These are phyloP conservation scores for Xyrauchen texanus DNA, from an alignment of 2,113 vertebrate species.

Conservation along the genomic window DNA sequence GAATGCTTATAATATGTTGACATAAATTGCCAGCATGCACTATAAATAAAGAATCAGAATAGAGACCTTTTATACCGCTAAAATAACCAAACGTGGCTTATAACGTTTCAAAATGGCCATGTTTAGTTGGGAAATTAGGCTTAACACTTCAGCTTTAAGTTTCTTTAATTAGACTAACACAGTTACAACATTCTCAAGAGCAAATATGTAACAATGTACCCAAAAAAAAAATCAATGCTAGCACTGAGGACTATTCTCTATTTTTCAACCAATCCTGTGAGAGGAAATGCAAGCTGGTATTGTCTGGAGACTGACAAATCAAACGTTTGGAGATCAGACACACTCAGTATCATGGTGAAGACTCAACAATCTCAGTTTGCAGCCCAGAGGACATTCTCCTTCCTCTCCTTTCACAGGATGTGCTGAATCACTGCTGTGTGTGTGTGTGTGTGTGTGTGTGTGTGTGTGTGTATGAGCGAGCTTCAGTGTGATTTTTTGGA, in stretches of 20 bases:
- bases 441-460: slow-evolving; percentile 2
- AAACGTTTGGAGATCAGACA: slow-evolving; percentile 39
- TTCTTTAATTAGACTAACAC: neutral
- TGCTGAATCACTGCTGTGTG: slow-evolving; percentile 5
- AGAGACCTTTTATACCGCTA: no score
- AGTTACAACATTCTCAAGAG: neutral
- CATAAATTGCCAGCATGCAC: no score
- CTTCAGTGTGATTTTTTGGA: slow-evolving; percentile 50
- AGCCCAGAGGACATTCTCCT: slow-evolving; percentile 43
- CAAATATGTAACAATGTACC: slow-evolving; percentile 7
- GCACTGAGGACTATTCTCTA: slow-evolving; percentile 25
- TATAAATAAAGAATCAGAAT: no score
- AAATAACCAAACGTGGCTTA: no score
- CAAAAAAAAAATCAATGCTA: neutral
- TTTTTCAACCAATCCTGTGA: slow-evolving; percentile 51
- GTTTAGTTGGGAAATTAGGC: neutral
- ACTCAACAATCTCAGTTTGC: slow-evolving; percentile 64
- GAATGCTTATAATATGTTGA: no score
- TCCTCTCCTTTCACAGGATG: slow-evolving; percentile 65
- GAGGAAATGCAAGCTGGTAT: slow-evolving; percentile 68
- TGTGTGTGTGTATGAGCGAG: no score
- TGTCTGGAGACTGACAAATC: slow-evolving; percentile 37
- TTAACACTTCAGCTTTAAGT: neutral
- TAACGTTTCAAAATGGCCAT: no score
- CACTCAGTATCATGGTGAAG: neutral